Evolutionary conservation across 2,113 vertebrate species (phyloP).

Genomic region (Limnothrissa miodon): DNA sequence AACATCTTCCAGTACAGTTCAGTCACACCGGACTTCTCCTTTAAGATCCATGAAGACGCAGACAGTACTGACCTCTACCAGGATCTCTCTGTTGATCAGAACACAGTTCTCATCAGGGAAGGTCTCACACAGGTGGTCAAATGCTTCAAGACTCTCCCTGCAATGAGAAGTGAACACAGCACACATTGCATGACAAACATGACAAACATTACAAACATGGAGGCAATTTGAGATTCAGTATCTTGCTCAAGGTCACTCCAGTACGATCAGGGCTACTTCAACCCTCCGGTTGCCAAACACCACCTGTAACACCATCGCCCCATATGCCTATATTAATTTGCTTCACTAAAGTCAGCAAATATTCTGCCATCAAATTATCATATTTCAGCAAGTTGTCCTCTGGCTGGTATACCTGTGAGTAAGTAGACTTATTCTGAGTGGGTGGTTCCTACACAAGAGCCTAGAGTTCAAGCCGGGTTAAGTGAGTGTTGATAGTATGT

Average conservation of each 20-base stretch:
- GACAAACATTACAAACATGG: not conserved
- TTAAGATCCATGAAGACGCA: not conserved
- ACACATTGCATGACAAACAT: not conserved
- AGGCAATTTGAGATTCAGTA: too few relatives aligned
- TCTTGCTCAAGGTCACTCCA: too few relatives aligned
- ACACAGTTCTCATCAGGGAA: slow-evolving; percentile 87
- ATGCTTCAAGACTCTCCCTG: slow-evolving; percentile 74
- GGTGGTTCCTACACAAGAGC: not conserved
- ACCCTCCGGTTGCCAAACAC: too few relatives aligned
- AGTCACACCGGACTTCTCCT: too few relatives aligned
- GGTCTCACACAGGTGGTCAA: slow-evolving; percentile 79
- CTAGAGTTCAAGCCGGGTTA: not conserved
- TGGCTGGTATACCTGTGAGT: not conserved
- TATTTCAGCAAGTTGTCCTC: too few relatives aligned
- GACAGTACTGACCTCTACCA: slow-evolving; percentile 69
- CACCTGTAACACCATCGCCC: too few relatives aligned
- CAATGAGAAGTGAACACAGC: slow-evolving; percentile 23
- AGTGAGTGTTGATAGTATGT: too few relatives aligned
- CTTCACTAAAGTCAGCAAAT: too few relatives aligned
- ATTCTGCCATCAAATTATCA: not conserved
- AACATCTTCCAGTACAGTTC: too few relatives aligned
- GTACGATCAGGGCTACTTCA: too few relatives aligned
- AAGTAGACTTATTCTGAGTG: not conserved
- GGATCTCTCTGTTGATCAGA: slow-evolving; percentile 75
- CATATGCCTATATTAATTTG: too few relatives aligned